A percentile compares a stretch with the other conserved stretches of the same genome.
Conservation (phyloP, 2,888 invertebrate genomes). For the Drosophila siamana region DNA sequence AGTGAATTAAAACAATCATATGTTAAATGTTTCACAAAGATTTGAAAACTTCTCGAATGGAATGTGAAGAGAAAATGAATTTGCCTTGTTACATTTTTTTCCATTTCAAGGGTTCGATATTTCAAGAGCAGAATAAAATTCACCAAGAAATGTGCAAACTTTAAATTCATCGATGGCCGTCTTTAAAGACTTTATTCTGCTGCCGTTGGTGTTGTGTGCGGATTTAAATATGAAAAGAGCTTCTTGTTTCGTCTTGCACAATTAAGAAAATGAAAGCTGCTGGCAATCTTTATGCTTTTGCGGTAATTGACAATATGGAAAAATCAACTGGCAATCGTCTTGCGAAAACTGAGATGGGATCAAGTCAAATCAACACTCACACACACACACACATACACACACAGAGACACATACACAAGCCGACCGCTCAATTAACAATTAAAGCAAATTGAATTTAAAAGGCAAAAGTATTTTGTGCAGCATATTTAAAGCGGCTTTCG, state of each 20-base stretch:
- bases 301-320: neutral
- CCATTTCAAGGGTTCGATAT: no score
- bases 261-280: conserved; percentile 3
- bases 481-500: neutral
- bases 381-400: neutral
- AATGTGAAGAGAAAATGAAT: no score
- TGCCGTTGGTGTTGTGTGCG: neutral
- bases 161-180: neutral
- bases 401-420: neutral
- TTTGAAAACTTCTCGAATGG: no score
- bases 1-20: no score
- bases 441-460: neutral
- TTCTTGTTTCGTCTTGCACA: neutral
- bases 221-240: conserved; percentile 4
- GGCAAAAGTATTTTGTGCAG: neutral
- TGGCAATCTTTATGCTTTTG: neutral
- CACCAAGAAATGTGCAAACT: neutral
- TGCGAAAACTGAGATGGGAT: neutral
- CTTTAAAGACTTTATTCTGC: neutral
- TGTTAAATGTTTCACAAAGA: no score
- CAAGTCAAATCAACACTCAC: neutral
- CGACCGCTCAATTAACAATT: neutral
- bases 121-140: no score
- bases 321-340: neutral
- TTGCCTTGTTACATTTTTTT: no score